These are phyloP conservation scores for Antechinus flavipes DNA, from an alignment of 2,113 vertebrate genomes.

Conservation along the genomic window DNA sequence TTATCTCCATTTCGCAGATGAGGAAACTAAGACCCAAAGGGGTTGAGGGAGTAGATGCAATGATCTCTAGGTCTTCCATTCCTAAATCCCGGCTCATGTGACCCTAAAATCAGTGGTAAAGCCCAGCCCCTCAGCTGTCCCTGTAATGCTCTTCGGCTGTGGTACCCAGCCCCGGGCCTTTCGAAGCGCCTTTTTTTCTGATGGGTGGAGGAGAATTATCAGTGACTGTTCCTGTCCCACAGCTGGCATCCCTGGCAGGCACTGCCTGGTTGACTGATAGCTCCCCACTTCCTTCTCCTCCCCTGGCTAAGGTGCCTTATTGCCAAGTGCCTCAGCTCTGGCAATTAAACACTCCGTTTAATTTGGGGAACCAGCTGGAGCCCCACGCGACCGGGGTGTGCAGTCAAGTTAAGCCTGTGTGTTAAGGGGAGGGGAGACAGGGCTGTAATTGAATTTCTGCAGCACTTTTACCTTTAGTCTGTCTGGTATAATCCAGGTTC, in stretches of 20 bases:
- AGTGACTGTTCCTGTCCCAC: neutral
- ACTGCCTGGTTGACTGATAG: neutral
- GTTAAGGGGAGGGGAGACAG: neutral
- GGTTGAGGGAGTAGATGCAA: neutral
- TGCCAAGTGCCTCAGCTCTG: neutral
- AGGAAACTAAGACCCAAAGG: neutral
- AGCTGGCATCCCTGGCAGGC: neutral
- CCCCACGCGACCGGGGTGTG: neutral
- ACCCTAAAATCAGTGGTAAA: neutral
- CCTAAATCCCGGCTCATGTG: neutral
- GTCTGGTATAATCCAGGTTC: neutral
- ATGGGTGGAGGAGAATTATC: neutral
- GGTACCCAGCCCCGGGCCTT: neutral
- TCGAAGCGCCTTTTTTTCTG: neutral
- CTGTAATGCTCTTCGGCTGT: neutral
- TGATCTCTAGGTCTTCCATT: neutral
- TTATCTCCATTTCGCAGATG: neutral
- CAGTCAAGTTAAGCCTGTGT: neutral
- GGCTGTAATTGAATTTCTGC: neutral
- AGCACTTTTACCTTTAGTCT: neutral
- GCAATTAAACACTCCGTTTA: conserved; percentile 10
- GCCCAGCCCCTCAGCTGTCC: too few relatives aligned
- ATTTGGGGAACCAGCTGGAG: neutral
- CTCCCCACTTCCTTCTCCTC: neutral
- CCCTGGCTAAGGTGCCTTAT: neutral